These are phyloP conservation scores for Drosophila kanapiae DNA, from an alignment of 1,140 invertebrate species.

Conservation along the genomic window DNA sequence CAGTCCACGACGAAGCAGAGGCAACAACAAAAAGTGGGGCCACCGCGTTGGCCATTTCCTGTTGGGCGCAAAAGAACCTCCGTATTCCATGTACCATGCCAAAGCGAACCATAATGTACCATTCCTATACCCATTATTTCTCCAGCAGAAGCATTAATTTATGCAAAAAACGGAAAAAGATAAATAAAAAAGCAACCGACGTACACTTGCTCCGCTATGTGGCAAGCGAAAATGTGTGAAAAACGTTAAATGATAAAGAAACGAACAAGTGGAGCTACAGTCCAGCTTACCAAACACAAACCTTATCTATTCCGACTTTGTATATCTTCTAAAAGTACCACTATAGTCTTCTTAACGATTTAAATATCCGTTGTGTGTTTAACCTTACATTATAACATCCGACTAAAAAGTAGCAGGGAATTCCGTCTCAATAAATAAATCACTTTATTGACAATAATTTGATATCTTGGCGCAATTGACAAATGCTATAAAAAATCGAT, in stretches of 20 bases:
- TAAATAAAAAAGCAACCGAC: slow-evolving; percentile 30
- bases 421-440: background rate
- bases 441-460: background rate
- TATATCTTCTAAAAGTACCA: background rate
- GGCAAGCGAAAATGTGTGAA: slow-evolving; percentile 61
- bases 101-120: slow-evolving; percentile 11
- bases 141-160: slow-evolving; percentile 49
- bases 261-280: slow-evolving; percentile 30
- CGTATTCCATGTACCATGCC: slow-evolving; percentile 6
- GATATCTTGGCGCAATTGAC: background rate
- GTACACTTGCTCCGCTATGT: slow-evolving; percentile 28
- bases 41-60: slow-evolving; percentile 62
- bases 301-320: background rate
- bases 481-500: background rate
- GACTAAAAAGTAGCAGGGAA: background rate
- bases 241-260: slow-evolving; percentile 72
- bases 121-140: slow-evolving; percentile 10
- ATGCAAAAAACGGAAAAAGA: slow-evolving; percentile 41
- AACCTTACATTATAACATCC: background rate
- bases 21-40: slow-evolving; percentile 33
- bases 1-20: slow-evolving; percentile 15
- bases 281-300: background rate
- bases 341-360: too few species aligned
- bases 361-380: too few species aligned
- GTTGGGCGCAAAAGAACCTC: slow-evolving; percentile 55